Evolutionary conservation across 1,140 invertebrate genomes (phyloP).

Genomic region (Tachypleus tridentatus): DNA sequence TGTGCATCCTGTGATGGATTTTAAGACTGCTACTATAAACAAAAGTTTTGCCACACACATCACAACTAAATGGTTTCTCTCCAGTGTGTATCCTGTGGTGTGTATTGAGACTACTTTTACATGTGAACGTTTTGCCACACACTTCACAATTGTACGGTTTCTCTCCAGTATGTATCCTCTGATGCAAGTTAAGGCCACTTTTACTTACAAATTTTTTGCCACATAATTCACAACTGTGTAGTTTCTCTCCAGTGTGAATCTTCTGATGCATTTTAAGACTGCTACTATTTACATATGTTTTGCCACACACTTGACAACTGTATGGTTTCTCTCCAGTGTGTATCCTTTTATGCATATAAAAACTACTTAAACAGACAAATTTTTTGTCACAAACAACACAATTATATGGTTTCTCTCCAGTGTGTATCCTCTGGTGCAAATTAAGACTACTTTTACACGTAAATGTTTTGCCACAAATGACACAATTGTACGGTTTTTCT

Average conservation of each 20-base stretch:
- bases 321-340: constrained; percentile 13
- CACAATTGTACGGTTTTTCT: constrained; percentile 8
- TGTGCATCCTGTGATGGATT: constrained; percentile 56
- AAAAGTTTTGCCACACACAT: constrained; percentile 26
- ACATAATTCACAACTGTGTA: constrained; percentile 20
- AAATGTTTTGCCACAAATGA: constrained; percentile 13
- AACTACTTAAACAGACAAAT: constrained; percentile 8
- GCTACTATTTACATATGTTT: constrained; percentile 8
- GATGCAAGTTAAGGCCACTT: constrained; percentile 14
- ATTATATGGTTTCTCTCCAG: constrained; percentile 5
- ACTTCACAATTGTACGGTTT: constrained; percentile 30
- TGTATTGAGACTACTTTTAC: constrained; percentile 59
- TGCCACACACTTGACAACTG: constrained; percentile 11
- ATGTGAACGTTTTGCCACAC: constrained; percentile 59
- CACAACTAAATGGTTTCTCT: constrained; percentile 65
- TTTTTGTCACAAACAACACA: constrained; percentile 12
- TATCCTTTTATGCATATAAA: constrained; percentile 11
- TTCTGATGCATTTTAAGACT: constrained; percentile 26
- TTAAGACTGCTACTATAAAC: constrained; percentile 13
- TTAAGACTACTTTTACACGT: neutral
- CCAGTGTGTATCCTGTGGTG: constrained; percentile 74
- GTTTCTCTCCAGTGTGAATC: constrained; percentile 28
- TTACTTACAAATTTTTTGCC: constrained; percentile 14
- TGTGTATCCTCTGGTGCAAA: constrained; percentile 6
- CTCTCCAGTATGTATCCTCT: constrained; percentile 14